Evolutionary conservation across 2,888 invertebrate genomes (phyloP).

Genomic region (Ophonus ardosiacus): DNA sequence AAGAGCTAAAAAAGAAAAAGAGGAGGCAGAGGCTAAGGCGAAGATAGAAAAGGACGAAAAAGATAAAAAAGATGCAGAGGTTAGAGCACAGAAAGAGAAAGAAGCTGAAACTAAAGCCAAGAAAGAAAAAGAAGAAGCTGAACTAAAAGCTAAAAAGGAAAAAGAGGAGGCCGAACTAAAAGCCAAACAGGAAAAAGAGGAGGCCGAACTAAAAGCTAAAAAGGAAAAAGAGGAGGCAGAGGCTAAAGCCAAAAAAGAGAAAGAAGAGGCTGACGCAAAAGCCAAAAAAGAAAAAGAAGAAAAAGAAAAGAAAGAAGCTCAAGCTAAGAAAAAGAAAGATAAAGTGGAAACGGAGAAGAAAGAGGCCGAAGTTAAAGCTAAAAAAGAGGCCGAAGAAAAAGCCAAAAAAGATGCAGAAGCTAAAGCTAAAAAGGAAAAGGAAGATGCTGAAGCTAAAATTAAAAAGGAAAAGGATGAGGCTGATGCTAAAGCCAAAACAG

Average conservation of each 20-base stretch:
- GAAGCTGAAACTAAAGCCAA: slow-evolving; percentile 59
- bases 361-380: slow-evolving; percentile 58
- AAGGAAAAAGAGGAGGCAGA: background rate
- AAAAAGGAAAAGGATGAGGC: slow-evolving; percentile 64
- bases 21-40: slow-evolving; percentile 50
- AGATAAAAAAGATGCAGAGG: slow-evolving; percentile 48
- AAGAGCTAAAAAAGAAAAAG: background rate
- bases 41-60: slow-evolving; percentile 45
- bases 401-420: slow-evolving; percentile 9
- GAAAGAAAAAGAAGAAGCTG: slow-evolving; percentile 48
- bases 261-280: background rate
- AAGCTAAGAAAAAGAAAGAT: slow-evolving; percentile 10
- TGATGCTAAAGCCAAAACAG: slow-evolving; percentile 51
- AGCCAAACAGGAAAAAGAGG: background rate
- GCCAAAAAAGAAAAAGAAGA: background rate
- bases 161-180: background rate
- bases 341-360: slow-evolving; percentile 69
- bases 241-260: background rate
- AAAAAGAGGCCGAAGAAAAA: slow-evolving; percentile 63
- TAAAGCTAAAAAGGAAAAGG: slow-evolving; percentile 64
- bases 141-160: background rate
- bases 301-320: slow-evolving; percentile 48
- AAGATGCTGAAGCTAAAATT: slow-evolving; percentile 67
- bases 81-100: slow-evolving; percentile 63
- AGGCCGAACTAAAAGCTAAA: background rate